Percentiles rank a stretch among this genome's conserved stretches.
These are phyloP conservation scores for Pocillopora damicornis DNA, from an alignment of 64 coral and sea anemone genomes.

Conservation along the genomic window DNA sequence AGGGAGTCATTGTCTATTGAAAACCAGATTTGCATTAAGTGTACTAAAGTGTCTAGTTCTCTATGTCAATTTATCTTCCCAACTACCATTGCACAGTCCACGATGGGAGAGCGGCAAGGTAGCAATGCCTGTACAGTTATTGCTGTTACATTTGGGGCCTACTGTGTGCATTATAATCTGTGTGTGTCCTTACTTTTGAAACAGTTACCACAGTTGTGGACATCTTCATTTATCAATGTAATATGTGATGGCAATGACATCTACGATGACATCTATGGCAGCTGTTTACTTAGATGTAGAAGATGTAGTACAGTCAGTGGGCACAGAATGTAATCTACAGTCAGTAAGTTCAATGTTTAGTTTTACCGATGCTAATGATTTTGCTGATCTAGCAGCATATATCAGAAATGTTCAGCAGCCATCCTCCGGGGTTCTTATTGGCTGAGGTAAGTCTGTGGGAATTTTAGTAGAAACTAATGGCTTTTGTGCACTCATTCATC, in stretches of 20 bases:
- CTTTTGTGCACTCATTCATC: too few relatives aligned
- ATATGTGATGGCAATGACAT: constrained; percentile 44
- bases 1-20: not conserved
- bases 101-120: constrained; percentile 30
- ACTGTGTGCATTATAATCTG: constrained; percentile 28
- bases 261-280: constrained; percentile 47
- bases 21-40: constrained; percentile 9
- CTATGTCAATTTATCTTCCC: constrained; percentile 15
- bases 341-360: constrained; percentile 19
- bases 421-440: not conserved
- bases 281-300: constrained; percentile 42
- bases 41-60: not conserved
- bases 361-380: constrained; percentile 34
- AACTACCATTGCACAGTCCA: constrained; percentile 5
- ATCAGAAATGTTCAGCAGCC: not conserved
- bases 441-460: constrained; percentile 3
- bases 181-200: constrained; percentile 28
- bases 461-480: constrained; percentile 3
- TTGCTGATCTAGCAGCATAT: constrained; percentile 22
- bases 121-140: constrained; percentile 61
- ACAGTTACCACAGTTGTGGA: constrained; percentile 41
- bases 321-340: constrained; percentile 27
- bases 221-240: constrained; percentile 21
- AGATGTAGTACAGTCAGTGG: constrained; percentile 35
- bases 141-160: constrained; percentile 44